Evolutionary conservation across 2,113 vertebrate species (phyloP).

Genomic region (Plestiodon gilberti): DNA sequence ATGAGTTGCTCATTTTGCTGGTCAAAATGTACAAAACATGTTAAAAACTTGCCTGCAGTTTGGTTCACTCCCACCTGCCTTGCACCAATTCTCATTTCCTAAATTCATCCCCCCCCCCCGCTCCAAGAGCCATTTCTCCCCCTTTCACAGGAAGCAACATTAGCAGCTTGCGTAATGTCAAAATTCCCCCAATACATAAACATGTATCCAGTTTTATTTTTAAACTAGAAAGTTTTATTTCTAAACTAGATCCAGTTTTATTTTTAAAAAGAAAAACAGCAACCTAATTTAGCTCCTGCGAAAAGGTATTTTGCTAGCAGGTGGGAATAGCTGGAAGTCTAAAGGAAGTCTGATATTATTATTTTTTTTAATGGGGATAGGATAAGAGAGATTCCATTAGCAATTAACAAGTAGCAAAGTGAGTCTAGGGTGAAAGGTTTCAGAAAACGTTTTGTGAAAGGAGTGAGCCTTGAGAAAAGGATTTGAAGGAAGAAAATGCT

Average conservation of each 20-base stretch:
- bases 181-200: constrained; percentile 7
- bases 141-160: constrained; percentile 66
- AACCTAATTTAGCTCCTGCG: background rate
- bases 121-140: constrained; percentile 71
- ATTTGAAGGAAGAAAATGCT: background rate
- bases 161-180: constrained; percentile 22
- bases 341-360: background rate
- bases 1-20: background rate
- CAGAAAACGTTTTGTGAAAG: too few relatives aligned
- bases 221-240: constrained; percentile 7
- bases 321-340: background rate
- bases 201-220: constrained; percentile 1
- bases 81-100: constrained; percentile 58
- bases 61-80: constrained; percentile 53
- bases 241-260: constrained; percentile 8
- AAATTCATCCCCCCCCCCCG: constrained; percentile 41
- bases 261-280: background rate
- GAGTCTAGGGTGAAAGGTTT: too few relatives aligned
- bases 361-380: background rate
- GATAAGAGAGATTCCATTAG: too few relatives aligned
- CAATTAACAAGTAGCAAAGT: too few relatives aligned
- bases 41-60: background rate
- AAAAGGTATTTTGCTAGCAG: background rate
- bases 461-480: background rate
- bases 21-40: background rate